Evolutionary conservation across 2,888 invertebrate genomes (phyloP), one percentile per base, ranked within the genome.

Genomic region (Geophilus truncorum): DNA sequence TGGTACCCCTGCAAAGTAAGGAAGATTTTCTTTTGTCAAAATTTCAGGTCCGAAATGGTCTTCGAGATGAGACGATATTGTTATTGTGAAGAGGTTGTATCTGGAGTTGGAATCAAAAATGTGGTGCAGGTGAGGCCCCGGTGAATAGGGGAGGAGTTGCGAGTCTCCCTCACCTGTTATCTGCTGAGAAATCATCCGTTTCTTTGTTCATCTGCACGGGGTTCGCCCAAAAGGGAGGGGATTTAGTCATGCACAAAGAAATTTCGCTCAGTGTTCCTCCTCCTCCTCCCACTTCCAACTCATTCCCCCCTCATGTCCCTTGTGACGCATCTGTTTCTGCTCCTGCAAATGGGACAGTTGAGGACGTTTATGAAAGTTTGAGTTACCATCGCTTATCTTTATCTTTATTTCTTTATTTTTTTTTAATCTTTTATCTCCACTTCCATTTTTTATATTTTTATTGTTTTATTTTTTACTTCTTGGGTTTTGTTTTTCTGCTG

Each of bases 141-240:
- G 70, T 70, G 70, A 70, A 70, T 70, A 70, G 70, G 70, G 70
- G 70, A 70, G 70, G 70, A 70, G 70, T 70, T 25, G 70, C 70
- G 4, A 10, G 70, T 70, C 70, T 70, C 70, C 70, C 70, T 70
- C 70, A 70, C 70, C 70, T 70, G 70, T 70, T 70, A 70, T 70
- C 70, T 70, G 70, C 70, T 70, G 70, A 70, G 70, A 70, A 70
- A 70, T 70, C 70, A 70, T 70, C 70, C 70, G 28, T 28, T 70
- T 70, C 70, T 70, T 70, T 70, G 70, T 70, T 70, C 70, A 28
- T 70, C 70, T 70, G 70, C 70, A 12, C 70, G 70, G 70, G 70
- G 70, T 70, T 70, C 70, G 70, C 70, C 70, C 70, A 28, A 70
- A 70, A 70, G 70, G 45, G 70, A 70, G 70, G 70, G 70, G 70